A percentile compares a stretch with the other conserved stretches of the same genome.
Evolutionary conservation across 2,888 invertebrate species (phyloP).

Genomic region (Encarsia formosa): DNA sequence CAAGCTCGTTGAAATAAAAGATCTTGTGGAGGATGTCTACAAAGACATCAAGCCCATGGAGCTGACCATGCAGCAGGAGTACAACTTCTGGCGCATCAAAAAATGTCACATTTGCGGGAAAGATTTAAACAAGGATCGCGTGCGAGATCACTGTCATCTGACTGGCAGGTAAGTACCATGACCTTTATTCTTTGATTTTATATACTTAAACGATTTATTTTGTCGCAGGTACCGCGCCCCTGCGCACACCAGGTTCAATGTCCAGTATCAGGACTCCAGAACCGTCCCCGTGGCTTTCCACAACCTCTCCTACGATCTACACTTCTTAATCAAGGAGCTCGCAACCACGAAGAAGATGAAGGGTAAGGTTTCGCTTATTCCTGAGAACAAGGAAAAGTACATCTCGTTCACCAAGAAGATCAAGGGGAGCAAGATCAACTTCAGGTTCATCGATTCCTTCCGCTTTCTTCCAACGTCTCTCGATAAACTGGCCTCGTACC

Average conservation of each 20-base stretch:
- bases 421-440: constrained; percentile 17
- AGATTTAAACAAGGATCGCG: constrained; percentile 13
- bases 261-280: constrained; percentile 19
- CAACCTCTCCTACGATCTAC: constrained; percentile 24
- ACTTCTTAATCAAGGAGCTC: constrained; percentile 6
- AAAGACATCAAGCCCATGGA: neutral
- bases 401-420: constrained; percentile 5
- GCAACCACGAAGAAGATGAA: neutral
- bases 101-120: constrained; percentile 23
- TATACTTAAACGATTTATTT: too few species aligned
- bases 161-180: too few species aligned
- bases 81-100: neutral
- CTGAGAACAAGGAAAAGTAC: neutral
- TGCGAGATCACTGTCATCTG: constrained; percentile 27
- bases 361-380: neutral
- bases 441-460: neutral
- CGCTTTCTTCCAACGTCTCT: neutral
- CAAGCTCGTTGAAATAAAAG: neutral
- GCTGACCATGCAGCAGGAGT: neutral
- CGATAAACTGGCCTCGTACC: neutral
- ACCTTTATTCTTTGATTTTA: too few species aligned
- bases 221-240: constrained; percentile 29
- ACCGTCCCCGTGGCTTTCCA: constrained; percentile 30
- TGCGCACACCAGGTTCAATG: constrained; percentile 26
- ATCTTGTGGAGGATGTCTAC: neutral